A percentile compares a stretch with the other conserved stretches of the same genome.
phyloP scores from a whole-genome alignment of 2,113 vertebrate genomes.

The Lontra canadensis region DNA sequence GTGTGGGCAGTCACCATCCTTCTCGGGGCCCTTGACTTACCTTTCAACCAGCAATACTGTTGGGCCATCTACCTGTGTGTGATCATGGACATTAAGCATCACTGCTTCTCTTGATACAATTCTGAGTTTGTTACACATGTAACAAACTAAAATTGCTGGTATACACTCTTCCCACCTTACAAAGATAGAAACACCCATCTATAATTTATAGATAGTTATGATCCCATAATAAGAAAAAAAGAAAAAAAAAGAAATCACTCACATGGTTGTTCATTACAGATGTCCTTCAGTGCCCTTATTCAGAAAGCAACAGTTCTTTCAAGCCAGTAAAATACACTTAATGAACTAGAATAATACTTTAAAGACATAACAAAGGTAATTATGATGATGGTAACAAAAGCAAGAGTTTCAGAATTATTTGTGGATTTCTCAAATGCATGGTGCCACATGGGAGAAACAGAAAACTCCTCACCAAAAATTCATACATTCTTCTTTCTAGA shows the following conservation, averaged over 20 bases:
- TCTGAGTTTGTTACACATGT: not conserved
- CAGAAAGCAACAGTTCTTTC: not conserved
- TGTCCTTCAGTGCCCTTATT: not conserved
- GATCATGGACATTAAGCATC: not conserved
- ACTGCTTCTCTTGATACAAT: not conserved
- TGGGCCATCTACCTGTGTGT: not conserved
- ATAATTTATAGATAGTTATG: not conserved
- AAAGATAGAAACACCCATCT: not conserved
- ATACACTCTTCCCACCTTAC: not conserved
- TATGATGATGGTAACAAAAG: not conserved
- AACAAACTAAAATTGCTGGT: not conserved
- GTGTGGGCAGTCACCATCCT: not conserved
- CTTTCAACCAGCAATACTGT: not conserved
- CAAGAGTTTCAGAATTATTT: constrained; percentile 14
- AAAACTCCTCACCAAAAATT: not conserved
- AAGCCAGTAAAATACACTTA: not conserved
- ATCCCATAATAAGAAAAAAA: not conserved
- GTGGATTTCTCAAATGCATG: not conserved
- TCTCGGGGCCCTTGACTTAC: not conserved
- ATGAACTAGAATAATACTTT: not conserved
- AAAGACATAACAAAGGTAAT: constrained; percentile 6
- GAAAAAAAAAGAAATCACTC: not conserved
- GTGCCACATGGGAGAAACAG: not conserved
- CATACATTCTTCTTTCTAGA: not conserved
- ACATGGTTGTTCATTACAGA: not conserved